Percentiles rank a stretch among this genome's conserved stretches.
These are phyloP conservation scores for Caenorhabditis sp. DNA, from an alignment of 2,888 invertebrate genomes.

Conservation along the genomic window DNA sequence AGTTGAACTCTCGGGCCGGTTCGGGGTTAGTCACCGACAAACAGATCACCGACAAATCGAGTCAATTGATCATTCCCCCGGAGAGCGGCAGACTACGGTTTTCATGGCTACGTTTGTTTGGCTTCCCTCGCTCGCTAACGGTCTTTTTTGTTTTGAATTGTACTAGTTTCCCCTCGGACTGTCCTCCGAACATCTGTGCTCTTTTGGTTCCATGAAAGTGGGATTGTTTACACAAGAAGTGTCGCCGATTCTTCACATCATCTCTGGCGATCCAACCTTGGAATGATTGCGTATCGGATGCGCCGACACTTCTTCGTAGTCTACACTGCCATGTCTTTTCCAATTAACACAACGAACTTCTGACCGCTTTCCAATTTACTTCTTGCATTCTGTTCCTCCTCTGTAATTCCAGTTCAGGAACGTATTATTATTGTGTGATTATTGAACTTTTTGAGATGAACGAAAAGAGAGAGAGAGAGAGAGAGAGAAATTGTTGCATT, in stretches of 20 bases:
- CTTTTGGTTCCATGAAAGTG: too few species aligned
- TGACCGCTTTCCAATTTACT: neutral
- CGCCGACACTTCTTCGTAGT: too few species aligned
- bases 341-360: too few species aligned
- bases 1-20: constrained; percentile 34
- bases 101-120: neutral
- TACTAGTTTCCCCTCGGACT: too few species aligned
- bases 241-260: too few species aligned
- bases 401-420: neutral
- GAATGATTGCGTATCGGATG: too few species aligned
- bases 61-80: constrained; percentile 13
- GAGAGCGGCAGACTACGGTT: neutral
- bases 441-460: neutral
- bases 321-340: too few species aligned
- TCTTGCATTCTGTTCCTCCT: neutral
- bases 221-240: too few species aligned
- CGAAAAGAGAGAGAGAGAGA: neutral
- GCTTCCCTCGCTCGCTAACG: too few species aligned
- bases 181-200: too few species aligned
- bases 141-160: too few species aligned
- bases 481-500: neutral
- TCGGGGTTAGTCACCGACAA: constrained; percentile 30
- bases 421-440: neutral
- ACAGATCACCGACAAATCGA: constrained; percentile 17
- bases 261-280: too few species aligned